Evolutionary conservation across 2,113 vertebrate species (phyloP).

Genomic region (Aythya baeri): DNA sequence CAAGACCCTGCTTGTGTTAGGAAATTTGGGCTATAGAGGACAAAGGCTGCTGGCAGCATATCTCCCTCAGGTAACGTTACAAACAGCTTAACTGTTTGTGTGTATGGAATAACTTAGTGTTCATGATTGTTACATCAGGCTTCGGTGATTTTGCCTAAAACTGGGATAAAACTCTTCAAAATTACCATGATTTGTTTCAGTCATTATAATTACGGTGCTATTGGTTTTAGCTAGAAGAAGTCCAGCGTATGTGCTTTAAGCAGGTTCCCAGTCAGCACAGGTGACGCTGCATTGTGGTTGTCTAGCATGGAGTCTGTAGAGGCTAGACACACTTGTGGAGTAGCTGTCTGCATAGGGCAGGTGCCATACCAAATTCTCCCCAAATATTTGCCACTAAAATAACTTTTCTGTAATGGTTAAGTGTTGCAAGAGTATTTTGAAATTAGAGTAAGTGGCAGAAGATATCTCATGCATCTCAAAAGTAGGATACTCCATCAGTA

Average conservation of each 20-base stretch:
- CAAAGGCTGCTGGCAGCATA: constrained; percentile 4
- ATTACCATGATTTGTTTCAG: not conserved
- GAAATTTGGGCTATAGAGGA: constrained; percentile 41
- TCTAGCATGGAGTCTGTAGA: not conserved
- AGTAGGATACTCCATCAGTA: not conserved
- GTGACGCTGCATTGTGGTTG: not conserved
- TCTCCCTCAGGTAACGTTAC: constrained; percentile 3
- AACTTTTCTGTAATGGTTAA: not conserved
- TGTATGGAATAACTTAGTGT: not conserved
- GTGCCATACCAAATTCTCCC: not conserved
- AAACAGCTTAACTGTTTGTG: constrained; percentile 25
- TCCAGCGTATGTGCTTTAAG: not conserved
- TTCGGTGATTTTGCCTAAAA: not conserved
- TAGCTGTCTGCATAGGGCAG: not conserved
- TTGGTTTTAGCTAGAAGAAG: not conserved
- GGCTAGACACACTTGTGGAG: not conserved
- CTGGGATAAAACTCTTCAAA: not conserved
- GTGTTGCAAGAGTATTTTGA: not conserved
- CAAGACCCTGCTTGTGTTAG: constrained; percentile 1
- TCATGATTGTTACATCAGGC: not conserved
- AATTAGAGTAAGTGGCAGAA: not conserved
- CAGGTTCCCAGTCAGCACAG: not conserved
- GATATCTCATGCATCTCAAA: not conserved
- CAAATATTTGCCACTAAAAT: not conserved
- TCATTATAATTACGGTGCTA: not conserved